These are phyloP conservation scores for Drosophila mojavensis DNA, from an alignment of 1,140 invertebrate species.

Conservation along the genomic window DNA sequence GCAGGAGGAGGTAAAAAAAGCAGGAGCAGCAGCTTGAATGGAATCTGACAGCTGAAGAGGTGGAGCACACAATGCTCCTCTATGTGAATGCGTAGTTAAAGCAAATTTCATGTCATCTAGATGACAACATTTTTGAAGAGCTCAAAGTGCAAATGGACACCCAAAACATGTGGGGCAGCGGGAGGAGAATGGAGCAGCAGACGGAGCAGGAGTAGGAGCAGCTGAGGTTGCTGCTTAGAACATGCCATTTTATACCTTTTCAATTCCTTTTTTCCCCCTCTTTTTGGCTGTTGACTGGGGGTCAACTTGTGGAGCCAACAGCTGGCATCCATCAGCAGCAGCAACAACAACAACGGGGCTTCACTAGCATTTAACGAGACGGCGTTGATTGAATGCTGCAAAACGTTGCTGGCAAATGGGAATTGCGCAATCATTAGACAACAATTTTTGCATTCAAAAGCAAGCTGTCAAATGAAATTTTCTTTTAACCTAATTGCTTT, in stretches of 20 bases:
- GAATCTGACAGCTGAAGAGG: constrained; percentile 29
- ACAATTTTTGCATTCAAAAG: constrained; percentile 3
- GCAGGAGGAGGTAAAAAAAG: not conserved
- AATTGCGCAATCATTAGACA: constrained; percentile 6
- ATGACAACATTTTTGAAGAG: constrained; percentile 45
- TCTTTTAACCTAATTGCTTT: constrained; percentile 26
- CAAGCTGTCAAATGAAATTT: constrained; percentile 24
- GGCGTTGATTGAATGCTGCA: constrained; percentile 37
- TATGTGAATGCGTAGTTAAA: constrained; percentile 37
- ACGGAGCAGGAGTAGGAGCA: too few species aligned
- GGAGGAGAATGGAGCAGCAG: too few species aligned
- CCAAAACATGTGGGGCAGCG: not conserved
- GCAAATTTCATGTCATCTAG: constrained; percentile 50
- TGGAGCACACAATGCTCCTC: not conserved
- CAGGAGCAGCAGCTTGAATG: constrained; percentile 9
- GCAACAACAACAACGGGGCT: not conserved
- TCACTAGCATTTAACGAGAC: constrained; percentile 23
- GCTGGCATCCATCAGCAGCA: constrained; percentile 34
- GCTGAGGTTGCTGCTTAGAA: too few species aligned
- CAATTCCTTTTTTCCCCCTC: not conserved
- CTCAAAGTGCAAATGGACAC: constrained; percentile 51
- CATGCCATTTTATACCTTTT: not conserved
- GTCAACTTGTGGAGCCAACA: constrained; percentile 21
- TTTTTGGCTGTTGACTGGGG: not conserved
- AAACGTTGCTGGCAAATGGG: not conserved